Conservation (phyloP, 2,797 vertebrate species). For the Muscicapa striata region DNA sequence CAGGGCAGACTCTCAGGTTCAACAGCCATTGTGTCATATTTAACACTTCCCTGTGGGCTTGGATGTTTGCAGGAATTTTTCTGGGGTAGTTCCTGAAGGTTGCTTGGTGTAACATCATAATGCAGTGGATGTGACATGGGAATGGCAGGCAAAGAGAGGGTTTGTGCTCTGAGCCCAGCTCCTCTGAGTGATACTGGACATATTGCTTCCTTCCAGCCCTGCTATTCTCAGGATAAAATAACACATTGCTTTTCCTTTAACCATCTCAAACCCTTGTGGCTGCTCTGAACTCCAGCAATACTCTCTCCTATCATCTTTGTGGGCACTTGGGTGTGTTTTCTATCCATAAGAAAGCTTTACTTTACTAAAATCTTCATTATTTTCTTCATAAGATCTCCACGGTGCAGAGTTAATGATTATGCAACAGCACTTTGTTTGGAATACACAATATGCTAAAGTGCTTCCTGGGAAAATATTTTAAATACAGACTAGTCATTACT, state of each 20-base stretch:
- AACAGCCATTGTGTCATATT: not conserved
- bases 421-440: constrained; percentile 56
- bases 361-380: not conserved
- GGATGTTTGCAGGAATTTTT: not conserved
- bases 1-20: not conserved
- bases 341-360: not conserved
- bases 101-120: not conserved
- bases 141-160: not conserved
- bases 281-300: not conserved
- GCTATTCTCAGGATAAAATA: not conserved
- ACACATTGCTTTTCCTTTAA: not conserved
- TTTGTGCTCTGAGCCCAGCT: not conserved
- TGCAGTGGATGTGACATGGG: not conserved
- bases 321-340: not conserved
- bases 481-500: constrained; percentile 60
- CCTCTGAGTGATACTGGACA: not conserved
- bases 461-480: constrained; percentile 63
- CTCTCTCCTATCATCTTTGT: not conserved
- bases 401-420: constrained; percentile 32
- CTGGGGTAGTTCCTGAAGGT: not conserved
- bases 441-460: constrained; percentile 45
- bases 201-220: not conserved
- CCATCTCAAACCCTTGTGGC: not conserved
- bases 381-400: not conserved
- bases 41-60: not conserved